Base-by-base conservation (phyloP, 2,113 vertebrate genomes). In the Micronycteris hirsuta region DNA sequence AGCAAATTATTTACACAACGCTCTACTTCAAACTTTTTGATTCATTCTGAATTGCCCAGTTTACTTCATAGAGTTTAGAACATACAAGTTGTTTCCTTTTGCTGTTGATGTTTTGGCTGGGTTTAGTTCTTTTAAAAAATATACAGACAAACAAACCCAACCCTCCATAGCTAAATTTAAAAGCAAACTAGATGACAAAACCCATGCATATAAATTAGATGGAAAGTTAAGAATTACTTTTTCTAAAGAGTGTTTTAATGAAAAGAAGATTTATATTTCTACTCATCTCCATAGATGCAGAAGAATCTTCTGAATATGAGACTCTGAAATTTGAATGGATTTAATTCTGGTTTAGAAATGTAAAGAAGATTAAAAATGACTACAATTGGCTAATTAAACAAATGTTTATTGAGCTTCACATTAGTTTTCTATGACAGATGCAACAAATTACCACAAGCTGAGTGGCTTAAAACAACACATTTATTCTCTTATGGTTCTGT, bases 271-370 rank as follows among this genome's bases (percentile, higher is more conserved):
- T 87, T 90, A 7, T 68, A 86, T 91, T 65, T 86, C 43, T 82
- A 73, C 26, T 92, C 49, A 49, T 83, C 36, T 91, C 16, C n/a
- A 63, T 36, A 87, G 54, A 38, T 67, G 58, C 77, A 77, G 20
- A 68, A 74, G 90, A 65, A 38, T 22, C 24, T 90, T 87, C 82
- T 58, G 89, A 86, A 95, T 68, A 16, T 43, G 52, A 52, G 47
- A 33, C 22, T 22, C 31, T 93, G 87, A 93, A 89, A 83, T 78
- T 82, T 86, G 71, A 95, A 67, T 83, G 89, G 80, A 89, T 61
- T 77, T 92, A 63, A 86, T 56, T 71, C 38, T 74, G 38, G 4
- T 76, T 84, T 80, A 61, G 17, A 81, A 91, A 77, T 77, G 49
- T 52, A 52, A 89, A 80, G 78, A 73, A 70, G 14, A 43, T 89